phyloP scores from a whole-genome alignment of 1,140 invertebrate species.

The Drosophila saltans region DNA sequence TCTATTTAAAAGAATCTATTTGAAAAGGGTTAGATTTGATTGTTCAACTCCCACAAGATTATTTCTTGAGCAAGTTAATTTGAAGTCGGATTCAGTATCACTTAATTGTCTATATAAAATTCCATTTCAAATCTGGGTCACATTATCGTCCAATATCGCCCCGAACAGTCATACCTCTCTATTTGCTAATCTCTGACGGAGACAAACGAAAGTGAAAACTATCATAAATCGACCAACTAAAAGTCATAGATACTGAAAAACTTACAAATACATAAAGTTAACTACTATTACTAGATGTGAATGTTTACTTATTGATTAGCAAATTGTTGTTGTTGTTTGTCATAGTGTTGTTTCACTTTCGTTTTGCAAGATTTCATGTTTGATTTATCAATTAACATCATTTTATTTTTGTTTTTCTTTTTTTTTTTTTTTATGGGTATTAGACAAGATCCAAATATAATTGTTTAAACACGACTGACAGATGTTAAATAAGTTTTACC shows the following conservation, averaged over 20 bases:
- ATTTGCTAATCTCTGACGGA: neutral
- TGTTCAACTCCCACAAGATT: too few species aligned
- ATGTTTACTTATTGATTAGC: constrained; percentile 18
- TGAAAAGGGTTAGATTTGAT: too few species aligned
- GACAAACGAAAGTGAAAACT: constrained; percentile 20
- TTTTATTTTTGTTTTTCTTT: neutral
- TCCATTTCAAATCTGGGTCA: neutral
- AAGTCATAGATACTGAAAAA: constrained; percentile 7
- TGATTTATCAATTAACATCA: neutral
- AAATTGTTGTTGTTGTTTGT: neutral
- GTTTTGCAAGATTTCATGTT: constrained; percentile 1
- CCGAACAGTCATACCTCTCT: neutral
- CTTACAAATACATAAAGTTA: neutral
- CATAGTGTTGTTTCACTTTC: neutral
- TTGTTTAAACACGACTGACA: neutral
- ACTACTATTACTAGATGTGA: neutral
- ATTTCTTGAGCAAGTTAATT: too few species aligned
- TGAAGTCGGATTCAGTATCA: too few species aligned
- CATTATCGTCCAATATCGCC: neutral
- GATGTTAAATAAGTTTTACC: neutral
- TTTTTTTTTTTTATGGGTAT: neutral
- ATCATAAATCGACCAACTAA: neutral
- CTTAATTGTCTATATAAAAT: too few species aligned
- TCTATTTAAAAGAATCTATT: too few species aligned
- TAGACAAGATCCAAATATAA: constrained; percentile 6